phyloP scores from a whole-genome alignment of 2,113 vertebrate genomes.

The Urocynchramus pylzowi region DNA sequence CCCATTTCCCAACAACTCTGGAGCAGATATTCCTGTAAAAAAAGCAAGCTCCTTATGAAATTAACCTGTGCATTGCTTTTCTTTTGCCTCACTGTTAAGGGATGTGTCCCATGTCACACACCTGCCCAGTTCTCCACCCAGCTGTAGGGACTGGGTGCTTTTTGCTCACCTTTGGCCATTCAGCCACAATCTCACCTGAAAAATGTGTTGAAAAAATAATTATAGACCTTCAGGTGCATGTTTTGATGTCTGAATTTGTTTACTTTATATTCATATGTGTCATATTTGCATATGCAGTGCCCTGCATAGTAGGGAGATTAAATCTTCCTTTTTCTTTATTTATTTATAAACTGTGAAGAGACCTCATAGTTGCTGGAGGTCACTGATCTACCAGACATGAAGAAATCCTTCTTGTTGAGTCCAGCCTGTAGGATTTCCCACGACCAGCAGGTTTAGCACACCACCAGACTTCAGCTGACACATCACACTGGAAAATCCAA shows the following conservation, averaged over 20 bases:
- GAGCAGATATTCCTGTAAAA: background rate
- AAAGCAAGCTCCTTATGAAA: background rate
- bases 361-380: background rate
- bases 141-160: background rate
- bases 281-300: background rate
- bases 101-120: accelerated
- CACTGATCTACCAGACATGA: background rate
- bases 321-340: background rate
- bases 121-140: background rate
- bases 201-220: background rate
- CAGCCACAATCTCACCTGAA: background rate
- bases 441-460: background rate
- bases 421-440: background rate
- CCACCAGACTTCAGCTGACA: background rate
- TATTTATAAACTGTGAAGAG: background rate
- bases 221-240: background rate
- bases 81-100: background rate
- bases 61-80: accelerated
- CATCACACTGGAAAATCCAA: background rate
- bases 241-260: background rate
- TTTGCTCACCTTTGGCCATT: accelerated
- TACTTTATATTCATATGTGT: background rate
- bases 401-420: background rate
- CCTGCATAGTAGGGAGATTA: background rate
- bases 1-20: background rate